Percentiles rank a stretch among this genome's conserved stretches.
These are phyloP conservation scores for Geotrupes spiniger DNA, from an alignment of 2,888 invertebrate species.

Conservation along the genomic window DNA sequence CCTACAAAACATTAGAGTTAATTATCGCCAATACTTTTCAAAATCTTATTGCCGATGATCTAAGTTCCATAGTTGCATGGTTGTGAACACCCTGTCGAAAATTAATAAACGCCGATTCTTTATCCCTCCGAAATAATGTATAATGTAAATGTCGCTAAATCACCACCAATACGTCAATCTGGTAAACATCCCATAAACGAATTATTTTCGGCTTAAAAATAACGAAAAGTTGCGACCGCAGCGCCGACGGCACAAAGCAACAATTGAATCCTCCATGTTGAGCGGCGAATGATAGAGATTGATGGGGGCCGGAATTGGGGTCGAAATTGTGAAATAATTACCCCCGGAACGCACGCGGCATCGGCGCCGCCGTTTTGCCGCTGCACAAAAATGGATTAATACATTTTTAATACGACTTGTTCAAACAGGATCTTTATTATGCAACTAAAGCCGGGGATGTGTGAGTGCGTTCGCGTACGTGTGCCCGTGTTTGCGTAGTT, in stretches of 20 bases:
- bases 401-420: conserved; percentile 51
- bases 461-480: too few species aligned
- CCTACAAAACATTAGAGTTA: too few species aligned
- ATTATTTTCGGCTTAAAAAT: conserved; percentile 2
- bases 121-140: too few species aligned
- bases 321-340: conserved; percentile 52
- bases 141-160: too few species aligned
- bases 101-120: too few species aligned
- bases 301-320: conserved; percentile 42
- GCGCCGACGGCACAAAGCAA: background rate
- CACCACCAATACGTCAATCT: background rate
- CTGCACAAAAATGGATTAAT: conserved; percentile 51
- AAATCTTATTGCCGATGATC: too few species aligned
- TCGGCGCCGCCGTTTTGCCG: conserved; percentile 40
- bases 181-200: background rate
- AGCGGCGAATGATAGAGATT: conserved; percentile 51
- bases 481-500: too few species aligned
- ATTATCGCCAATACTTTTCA: too few species aligned
- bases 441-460: conserved; percentile 12
- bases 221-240: background rate
- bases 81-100: too few species aligned
- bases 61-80: too few species aligned
- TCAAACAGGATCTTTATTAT: conserved; percentile 47
- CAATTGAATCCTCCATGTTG: conserved; percentile 28
- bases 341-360: conserved; percentile 40